A percentile compares a stretch with the other conserved stretches of the same genome.
Conservation (phyloP, 2,113 vertebrate species). For the Tyrannus savana region DNA sequence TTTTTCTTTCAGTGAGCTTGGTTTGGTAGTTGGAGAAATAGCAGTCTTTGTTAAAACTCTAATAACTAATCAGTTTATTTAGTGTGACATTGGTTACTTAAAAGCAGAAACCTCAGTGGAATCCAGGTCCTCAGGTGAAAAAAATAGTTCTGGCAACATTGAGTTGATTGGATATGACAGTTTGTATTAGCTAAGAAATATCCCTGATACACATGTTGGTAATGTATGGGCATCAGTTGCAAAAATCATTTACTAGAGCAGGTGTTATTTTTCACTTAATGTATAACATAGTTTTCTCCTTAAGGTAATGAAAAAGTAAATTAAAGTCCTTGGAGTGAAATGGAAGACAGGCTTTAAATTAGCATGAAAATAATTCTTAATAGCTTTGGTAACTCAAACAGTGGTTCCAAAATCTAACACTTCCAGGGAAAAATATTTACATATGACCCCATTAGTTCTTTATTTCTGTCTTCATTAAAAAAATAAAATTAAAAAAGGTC, state of each 20-base stretch:
- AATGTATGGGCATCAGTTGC: neutral
- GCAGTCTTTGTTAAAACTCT: neutral
- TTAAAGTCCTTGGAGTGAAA: neutral
- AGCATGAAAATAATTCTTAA: neutral
- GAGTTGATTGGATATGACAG: neutral
- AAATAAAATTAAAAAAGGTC: neutral
- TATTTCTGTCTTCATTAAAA: neutral
- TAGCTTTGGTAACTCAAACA: neutral
- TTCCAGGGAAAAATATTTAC: neutral
- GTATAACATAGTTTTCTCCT: neutral
- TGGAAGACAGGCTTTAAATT: neutral
- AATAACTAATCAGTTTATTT: neutral
- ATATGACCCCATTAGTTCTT: neutral
- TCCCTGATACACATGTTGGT: accelerated
- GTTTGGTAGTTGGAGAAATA: neutral
- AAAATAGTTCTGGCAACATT: neutral
- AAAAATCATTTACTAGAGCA: neutral
- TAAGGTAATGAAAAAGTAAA: neutral
- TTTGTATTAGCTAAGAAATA: neutral
- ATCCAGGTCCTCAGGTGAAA: neutral
- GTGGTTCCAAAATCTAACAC: neutral
- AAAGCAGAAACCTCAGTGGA: neutral
- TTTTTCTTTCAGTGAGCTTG: neutral
- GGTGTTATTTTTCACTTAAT: neutral
- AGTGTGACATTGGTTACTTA: neutral